A percentile compares a stretch with the other conserved stretches of the same genome.
Evolutionary conservation across 2,888 invertebrate species (phyloP).

Genomic region (Drosophila paranaensis): DNA sequence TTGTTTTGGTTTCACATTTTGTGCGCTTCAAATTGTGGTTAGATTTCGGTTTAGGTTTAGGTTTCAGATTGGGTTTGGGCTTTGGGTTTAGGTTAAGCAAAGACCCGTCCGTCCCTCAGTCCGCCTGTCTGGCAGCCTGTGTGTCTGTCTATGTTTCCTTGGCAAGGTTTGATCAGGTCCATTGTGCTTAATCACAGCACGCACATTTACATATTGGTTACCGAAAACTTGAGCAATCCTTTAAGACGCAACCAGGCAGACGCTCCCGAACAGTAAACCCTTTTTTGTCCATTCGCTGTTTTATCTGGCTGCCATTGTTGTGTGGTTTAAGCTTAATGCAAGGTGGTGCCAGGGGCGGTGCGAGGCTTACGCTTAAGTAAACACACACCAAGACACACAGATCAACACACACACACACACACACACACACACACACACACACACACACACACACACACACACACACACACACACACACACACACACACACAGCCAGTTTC

Average conservation of each 20-base stretch:
- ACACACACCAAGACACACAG: conserved; percentile 64
- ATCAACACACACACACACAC: conserved; percentile 50
- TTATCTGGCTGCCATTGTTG: conserved; percentile 53
- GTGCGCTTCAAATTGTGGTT: conserved; percentile 67
- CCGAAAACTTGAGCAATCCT: conserved; percentile 80
- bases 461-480: conserved; percentile 56
- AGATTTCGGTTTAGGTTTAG: conserved; percentile 70
- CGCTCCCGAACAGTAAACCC: conserved; percentile 43
- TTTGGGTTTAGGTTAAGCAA: conserved; percentile 57
- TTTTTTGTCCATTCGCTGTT: conserved; percentile 50
- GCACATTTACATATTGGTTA: conserved; percentile 81
- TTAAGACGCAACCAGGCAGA: conserved; percentile 61
- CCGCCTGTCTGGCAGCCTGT: background rate
- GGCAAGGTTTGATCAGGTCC: conserved; percentile 37
- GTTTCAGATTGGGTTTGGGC: conserved; percentile 41
- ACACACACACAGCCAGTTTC: too few species aligned
- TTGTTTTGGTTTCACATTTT: conserved; percentile 78
- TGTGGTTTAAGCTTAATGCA: conserved; percentile 64
- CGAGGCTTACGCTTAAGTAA: conserved; percentile 76
- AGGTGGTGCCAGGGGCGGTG: conserved; percentile 35
- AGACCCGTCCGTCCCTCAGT: conserved; percentile 19
- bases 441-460: conserved; percentile 59
- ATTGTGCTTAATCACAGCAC: conserved; percentile 81
- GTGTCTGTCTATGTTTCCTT: conserved; percentile 14
- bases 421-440: conserved; percentile 64